These are phyloP conservation scores for Pseudomugil tenellus DNA, from an alignment of 2,797 vertebrate species.

Conservation along the genomic window DNA sequence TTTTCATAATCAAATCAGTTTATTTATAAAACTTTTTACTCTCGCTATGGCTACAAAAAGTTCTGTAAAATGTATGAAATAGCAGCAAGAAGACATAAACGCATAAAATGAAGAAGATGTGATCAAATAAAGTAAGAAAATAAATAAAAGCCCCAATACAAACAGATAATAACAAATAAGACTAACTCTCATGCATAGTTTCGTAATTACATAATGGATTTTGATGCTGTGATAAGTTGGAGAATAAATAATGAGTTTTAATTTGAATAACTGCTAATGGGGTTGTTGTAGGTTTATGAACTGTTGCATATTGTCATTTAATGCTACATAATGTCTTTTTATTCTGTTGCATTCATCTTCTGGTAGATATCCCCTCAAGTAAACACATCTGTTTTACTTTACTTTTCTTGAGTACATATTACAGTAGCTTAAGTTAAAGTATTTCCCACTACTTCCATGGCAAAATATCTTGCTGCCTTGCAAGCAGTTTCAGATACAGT, in stretches of 20 bases:
- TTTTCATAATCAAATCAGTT: too few species aligned
- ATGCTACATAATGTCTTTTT: background rate
- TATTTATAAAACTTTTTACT: too few species aligned
- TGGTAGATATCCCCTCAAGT: constrained; percentile 7
- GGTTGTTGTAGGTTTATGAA: background rate
- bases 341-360: background rate
- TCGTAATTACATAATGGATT: background rate
- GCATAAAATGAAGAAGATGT: too few species aligned
- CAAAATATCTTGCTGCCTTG: constrained; percentile 18
- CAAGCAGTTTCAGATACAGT: constrained; percentile 19
- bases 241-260: background rate
- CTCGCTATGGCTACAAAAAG: too few species aligned
- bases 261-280: background rate
- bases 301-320: background rate
- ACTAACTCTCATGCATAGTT: background rate
- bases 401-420: background rate
- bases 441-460: background rate
- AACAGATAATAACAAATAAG: too few species aligned
- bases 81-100: too few species aligned
- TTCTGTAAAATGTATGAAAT: too few species aligned
- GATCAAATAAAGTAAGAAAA: too few species aligned
- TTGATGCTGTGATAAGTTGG: background rate
- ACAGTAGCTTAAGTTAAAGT: constrained; percentile 1
- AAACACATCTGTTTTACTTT: constrained; percentile 11
- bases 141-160: too few species aligned